These are phyloP conservation scores for Oophaga sylvatica DNA, from an alignment of 2,797 vertebrate species.

Conservation along the genomic window DNA sequence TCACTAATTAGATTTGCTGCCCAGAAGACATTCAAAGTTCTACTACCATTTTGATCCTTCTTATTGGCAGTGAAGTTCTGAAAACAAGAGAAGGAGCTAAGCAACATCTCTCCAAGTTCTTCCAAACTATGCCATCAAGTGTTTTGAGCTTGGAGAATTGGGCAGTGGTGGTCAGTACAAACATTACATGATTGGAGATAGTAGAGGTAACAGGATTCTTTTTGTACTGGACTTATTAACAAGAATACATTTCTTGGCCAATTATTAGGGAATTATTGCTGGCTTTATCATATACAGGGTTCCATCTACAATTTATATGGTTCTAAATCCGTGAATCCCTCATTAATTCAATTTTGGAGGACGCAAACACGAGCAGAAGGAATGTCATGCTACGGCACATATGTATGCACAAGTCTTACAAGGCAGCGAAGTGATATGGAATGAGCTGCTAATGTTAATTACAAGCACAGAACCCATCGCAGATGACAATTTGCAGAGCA, in stretches of 20 bases:
- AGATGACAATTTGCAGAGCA: background rate
- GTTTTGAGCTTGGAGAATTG: no score
- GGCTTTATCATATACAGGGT: no score
- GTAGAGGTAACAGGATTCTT: background rate
- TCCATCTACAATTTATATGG: background rate
- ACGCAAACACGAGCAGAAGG: slow-evolving; percentile 13
- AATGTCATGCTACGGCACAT: background rate
- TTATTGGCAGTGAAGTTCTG: no score
- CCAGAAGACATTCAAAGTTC: no score
- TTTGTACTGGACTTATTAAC: background rate
- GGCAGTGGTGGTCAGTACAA: no score
- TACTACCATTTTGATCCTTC: no score
- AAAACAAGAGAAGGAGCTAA: no score
- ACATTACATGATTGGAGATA: background rate
- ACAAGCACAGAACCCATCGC: background rate
- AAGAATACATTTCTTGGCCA: background rate
- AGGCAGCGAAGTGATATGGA: background rate
- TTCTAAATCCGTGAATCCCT: background rate
- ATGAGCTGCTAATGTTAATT: background rate
- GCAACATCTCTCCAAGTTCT: no score
- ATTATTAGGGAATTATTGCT: background rate
- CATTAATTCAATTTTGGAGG: background rate
- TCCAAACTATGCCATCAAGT: no score
- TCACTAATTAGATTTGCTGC: no score
- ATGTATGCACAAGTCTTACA: background rate